Base-by-base conservation (phyloP, 2,113 vertebrate species). In the Antechinus stuartii region DNA sequence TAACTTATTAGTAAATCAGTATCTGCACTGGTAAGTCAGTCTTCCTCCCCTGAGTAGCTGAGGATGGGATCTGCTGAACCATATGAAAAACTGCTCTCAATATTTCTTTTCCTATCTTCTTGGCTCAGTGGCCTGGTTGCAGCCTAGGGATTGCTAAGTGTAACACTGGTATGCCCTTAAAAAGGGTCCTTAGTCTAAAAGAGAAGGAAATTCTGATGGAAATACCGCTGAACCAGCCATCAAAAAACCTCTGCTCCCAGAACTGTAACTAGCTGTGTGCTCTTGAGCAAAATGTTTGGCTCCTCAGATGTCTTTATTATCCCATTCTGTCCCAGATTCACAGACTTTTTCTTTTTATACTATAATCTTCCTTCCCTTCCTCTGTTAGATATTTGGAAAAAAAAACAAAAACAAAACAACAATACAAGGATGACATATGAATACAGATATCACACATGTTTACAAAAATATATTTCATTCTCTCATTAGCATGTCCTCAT, bases 401-500 rank as follows among this genome's bases (percentile, higher is more conserved):
- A 12, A 35, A 35, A 68, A 68, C 3, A 68, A 61, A 61, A 57
- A 7, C 27, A 61, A 61, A 30, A 2, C 26, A 26, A 27, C 55
- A 56, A 56, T 27, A 16, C 61, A 19, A 76, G 35, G 14, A 76
- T 76, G 61, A 76, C n/a, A 84, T 76, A 22, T 84, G 68, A 42
- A 84, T 84, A 16, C 19, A 23, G 35, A 42, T n/a, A 22, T 91
- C 30, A 49, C 68, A 12, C 46, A 42, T 53, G 30, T 61, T 89
- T 96, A 93, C 53, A 90, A 93, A 27, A 96, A 92, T 90, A 84
- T n/a, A 92, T 93, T 96, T 93, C 94, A 94, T 96, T 96, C 91
- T 96, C 46, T 54, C 61, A 94, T 92, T n/a, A 91, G 90, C 95
- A 96, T 96, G 97, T 96, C 93, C 95, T 90, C 61, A 19, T 97